These are phyloP conservation scores for Leucophenga montana DNA, from an alignment of 2,888 invertebrate genomes.

Conservation along the genomic window DNA sequence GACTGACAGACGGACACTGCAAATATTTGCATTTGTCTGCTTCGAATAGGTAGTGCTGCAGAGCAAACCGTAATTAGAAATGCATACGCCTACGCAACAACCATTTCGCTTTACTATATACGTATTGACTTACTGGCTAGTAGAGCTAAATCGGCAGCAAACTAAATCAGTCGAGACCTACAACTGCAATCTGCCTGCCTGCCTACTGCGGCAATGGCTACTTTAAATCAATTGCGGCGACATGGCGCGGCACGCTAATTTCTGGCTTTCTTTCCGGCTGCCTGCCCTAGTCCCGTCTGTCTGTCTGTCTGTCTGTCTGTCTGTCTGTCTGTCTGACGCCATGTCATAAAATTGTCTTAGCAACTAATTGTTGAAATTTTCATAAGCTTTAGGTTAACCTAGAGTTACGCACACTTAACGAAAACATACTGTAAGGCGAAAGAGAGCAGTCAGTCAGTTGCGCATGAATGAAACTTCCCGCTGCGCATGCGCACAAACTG, in stretches of 20 bases:
- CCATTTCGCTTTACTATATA: background rate
- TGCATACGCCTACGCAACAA: background rate
- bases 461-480: conserved; percentile 55
- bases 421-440: background rate
- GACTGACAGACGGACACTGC: too few relatives aligned
- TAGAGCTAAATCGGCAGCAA: background rate
- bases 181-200: too few relatives aligned
- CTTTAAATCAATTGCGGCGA: background rate
- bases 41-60: background rate
- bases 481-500: conserved; percentile 39
- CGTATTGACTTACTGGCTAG: conserved; percentile 10
- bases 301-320: background rate
- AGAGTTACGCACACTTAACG: too few relatives aligned
- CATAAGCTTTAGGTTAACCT: background rate
- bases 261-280: background rate
- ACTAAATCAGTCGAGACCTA: too few relatives aligned
- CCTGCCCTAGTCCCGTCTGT: background rate
- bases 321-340: conserved; percentile 6
- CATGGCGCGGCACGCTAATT: background rate
- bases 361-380: conserved; percentile 8
- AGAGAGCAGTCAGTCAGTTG: conserved; percentile 8
- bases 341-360: conserved; percentile 10
- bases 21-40: conserved; percentile 6
- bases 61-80: background rate
- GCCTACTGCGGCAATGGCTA: background rate